Evolutionary conservation across 2,797 vertebrate species (phyloP).

Genomic region (Tauraco hartlaubi): DNA sequence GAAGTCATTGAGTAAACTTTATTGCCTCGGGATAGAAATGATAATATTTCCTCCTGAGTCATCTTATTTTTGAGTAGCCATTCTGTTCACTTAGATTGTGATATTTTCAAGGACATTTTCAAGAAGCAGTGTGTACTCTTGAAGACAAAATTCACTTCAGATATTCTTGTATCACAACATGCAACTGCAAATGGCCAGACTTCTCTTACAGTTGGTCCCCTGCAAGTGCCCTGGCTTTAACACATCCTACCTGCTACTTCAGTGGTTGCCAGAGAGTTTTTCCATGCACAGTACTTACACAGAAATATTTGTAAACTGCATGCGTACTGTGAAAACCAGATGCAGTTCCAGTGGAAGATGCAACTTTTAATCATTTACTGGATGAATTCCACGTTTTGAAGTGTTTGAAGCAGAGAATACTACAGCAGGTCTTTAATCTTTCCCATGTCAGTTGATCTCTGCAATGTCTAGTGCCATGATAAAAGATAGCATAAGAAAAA

Average conservation of each 20-base stretch:
- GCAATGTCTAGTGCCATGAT: not conserved
- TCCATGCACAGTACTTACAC: not conserved
- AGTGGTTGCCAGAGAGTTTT: not conserved
- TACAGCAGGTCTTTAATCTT: not conserved
- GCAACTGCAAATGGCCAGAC: not conserved
- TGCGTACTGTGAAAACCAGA: not conserved
- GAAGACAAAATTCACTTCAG: not conserved
- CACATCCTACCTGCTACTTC: not conserved
- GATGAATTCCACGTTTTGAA: not conserved
- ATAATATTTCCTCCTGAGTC: not conserved
- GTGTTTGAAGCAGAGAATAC: not conserved
- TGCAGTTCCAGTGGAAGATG: not conserved
- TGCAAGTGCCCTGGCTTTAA: not conserved
- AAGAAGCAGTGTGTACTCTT: not conserved
- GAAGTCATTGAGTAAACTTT: not conserved
- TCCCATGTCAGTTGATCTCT: not conserved
- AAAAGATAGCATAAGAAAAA: not conserved
- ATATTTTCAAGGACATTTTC: slow-evolving; percentile 7
- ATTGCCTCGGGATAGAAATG: not conserved
- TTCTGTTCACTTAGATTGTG: not conserved
- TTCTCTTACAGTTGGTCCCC: not conserved
- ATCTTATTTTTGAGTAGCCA: not conserved
- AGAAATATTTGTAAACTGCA: not conserved
- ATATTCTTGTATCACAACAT: not conserved
- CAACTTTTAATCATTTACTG: not conserved